Evolutionary conservation across 2,113 vertebrate genomes (phyloP).

Genomic region (Dryoscopus gambensis): DNA sequence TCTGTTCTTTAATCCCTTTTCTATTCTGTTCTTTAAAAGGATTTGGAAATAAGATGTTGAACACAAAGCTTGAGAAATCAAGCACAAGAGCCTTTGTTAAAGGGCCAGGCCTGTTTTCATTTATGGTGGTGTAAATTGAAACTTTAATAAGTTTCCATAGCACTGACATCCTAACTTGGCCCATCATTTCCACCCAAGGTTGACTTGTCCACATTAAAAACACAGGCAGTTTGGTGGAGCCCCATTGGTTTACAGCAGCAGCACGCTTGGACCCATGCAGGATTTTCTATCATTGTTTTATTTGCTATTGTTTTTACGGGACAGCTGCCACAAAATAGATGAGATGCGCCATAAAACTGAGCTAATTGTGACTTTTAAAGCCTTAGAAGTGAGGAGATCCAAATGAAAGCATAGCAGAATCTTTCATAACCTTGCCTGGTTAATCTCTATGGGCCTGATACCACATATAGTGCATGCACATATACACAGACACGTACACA

Average conservation of each 20-base stretch:
- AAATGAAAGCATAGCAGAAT: not conserved
- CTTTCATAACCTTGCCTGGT: not conserved
- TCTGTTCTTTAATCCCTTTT: not conserved
- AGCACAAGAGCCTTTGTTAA: not conserved
- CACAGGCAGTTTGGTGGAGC: not conserved
- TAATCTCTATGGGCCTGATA: not conserved
- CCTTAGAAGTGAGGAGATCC: not conserved
- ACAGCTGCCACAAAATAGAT: not conserved
- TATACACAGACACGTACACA: not conserved
- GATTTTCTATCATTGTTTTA: not conserved
- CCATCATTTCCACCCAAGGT: not conserved
- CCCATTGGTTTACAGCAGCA: not conserved
- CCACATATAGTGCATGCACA: not conserved
- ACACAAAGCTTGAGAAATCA: constrained; percentile 1
- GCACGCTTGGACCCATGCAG: not conserved
- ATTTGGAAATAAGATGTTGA: not conserved
- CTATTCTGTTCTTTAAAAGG: not conserved
- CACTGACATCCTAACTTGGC: not conserved
- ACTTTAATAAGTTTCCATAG: not conserved
- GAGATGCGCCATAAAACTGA: not conserved
- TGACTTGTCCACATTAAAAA: not conserved
- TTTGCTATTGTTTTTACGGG: not conserved
- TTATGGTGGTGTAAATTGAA: not conserved
- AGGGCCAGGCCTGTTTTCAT: not conserved
- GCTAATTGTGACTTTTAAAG: not conserved